phyloP scores from a whole-genome alignment of 1,140 invertebrate genomes.

The Drosophila nigromelanica region DNA sequence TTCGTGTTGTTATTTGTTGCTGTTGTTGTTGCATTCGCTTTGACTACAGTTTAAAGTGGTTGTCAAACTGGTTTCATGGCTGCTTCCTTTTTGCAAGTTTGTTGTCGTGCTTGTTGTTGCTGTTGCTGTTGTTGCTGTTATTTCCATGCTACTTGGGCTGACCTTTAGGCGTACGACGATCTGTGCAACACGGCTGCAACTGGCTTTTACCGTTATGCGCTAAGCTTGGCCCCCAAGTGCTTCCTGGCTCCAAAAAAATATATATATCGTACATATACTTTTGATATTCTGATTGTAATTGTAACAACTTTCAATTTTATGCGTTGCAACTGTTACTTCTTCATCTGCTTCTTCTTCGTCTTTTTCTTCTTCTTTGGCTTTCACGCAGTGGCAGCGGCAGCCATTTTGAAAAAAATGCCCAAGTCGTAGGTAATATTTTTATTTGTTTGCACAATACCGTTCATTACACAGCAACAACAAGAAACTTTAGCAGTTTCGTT shows the following conservation, averaged over 20 bases:
- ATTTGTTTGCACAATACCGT: conserved; percentile 9
- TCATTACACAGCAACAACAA: conserved; percentile 8
- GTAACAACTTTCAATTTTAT: conserved; percentile 9
- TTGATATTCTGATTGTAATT: conserved; percentile 6
- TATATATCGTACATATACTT: conserved; percentile 1
- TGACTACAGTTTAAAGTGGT: conserved; percentile 65
- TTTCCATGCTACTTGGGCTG: conserved; percentile 64
- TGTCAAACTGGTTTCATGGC: conserved; percentile 75
- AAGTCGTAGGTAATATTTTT: conserved; percentile 23
- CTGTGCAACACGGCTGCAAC: conserved; percentile 40
- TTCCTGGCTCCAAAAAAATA: conserved; percentile 55
- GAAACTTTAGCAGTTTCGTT: conserved; percentile 13
- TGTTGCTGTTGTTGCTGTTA: conserved; percentile 51
- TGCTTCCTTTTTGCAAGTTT: conserved; percentile 80
- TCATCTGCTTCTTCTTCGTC: conserved; percentile 13
- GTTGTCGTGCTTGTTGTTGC: conserved; percentile 45
- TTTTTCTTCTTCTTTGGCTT: conserved; percentile 26
- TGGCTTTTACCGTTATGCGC: conserved; percentile 72
- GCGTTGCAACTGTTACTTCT: conserved; percentile 6
- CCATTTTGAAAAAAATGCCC: conserved; percentile 51
- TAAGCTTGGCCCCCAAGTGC: conserved; percentile 52
- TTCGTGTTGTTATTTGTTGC: conserved; percentile 15
- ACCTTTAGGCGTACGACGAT: conserved; percentile 73
- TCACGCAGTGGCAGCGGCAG: conserved; percentile 44
- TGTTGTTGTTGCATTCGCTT: conserved; percentile 41